A percentile compares a stretch with the other conserved stretches of the same genome.
Evolutionary conservation across 2,888 invertebrate genomes (phyloP).

Genomic region (Acleris sparsana): DNA sequence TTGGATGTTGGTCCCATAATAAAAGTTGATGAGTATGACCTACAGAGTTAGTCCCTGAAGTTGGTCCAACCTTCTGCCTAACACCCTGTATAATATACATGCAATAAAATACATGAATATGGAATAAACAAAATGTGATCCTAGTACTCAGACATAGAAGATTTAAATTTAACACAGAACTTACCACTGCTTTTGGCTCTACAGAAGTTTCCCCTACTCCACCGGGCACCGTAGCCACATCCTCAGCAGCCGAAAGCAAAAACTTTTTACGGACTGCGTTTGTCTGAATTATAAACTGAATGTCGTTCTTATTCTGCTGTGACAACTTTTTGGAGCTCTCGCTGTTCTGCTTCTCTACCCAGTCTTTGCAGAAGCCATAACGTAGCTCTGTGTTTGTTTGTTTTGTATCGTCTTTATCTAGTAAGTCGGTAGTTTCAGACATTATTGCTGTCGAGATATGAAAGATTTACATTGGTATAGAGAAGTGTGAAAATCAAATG

Average conservation of each 20-base stretch:
- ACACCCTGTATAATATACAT: too few species aligned
- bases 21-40: too few species aligned
- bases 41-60: too few species aligned
- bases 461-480: too few species aligned
- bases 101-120: too few species aligned
- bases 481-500: too few species aligned
- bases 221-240: slow-evolving; percentile 66
- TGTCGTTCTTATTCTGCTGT: slow-evolving; percentile 68
- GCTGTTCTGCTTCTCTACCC: slow-evolving; percentile 72
- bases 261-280: slow-evolving; percentile 70
- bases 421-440: slow-evolving; percentile 9
- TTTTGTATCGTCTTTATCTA: neutral
- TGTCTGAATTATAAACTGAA: slow-evolving; percentile 71
- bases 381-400: slow-evolving; percentile 16
- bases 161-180: slow-evolving; percentile 24
- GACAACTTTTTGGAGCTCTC: slow-evolving; percentile 61
- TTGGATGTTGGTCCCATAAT: too few species aligned
- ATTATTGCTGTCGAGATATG: slow-evolving; percentile 3
- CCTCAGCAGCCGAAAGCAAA: slow-evolving; percentile 64
- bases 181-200: slow-evolving; percentile 66
- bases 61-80: too few species aligned
- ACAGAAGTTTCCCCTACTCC: slow-evolving; percentile 60
- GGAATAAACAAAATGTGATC: slow-evolving; percentile 7
- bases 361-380: slow-evolving; percentile 62
- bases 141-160: neutral